Base-by-base conservation (phyloP, 2,888 invertebrate species). In the Rhamnusium bicolor region DNA sequence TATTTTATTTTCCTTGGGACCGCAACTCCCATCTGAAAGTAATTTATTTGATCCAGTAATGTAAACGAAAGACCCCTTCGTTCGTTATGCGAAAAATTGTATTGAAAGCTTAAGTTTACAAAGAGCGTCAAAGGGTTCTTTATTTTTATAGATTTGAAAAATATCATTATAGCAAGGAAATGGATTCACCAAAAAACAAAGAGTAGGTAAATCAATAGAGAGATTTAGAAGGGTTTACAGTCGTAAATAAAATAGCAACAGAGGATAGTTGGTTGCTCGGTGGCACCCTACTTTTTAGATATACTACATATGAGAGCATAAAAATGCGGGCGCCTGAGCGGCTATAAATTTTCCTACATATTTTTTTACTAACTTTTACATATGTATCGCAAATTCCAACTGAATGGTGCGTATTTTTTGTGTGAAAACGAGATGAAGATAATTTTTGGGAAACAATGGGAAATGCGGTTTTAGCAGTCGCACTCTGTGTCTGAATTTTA, bases 281-380 rank as follows among this genome's bases (percentile, higher is more conserved):
- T 73, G 63, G 79, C 74, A 75, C 75, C 79, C 77, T 78, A 79
- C 80, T 78, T 80, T 82, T 81, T 80, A 83, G 82, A 83, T 83
- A 83, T 82, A 84, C 82, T 82, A 80, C 83, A 83, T 83, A 83
- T 83, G 82, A 83, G 82, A 79, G 80, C 80, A 83, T 84, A 83
- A 83, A 84, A 83, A 84, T 84, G 81, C 82, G 81, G 80, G 79
- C 83, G 81, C 82, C 78, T 76, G 63, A 69, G 74, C 75, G 81
- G 71, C 83, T 74, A 84, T 84, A 84, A 84, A 84, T 84, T 79
- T 77, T 46, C 74, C 74, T 77, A 79, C 82, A 82, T 83, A 82
- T 83, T 83, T 84, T n/a, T 84, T 84, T 83, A 77, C 78, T 74
- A 76, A 79, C 79, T 77, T 80, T 80, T 81, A 82, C 82, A 81